Evolutionary conservation across 2,113 vertebrate genomes (phyloP).

Genomic region (Tenrec ecaudatus): DNA sequence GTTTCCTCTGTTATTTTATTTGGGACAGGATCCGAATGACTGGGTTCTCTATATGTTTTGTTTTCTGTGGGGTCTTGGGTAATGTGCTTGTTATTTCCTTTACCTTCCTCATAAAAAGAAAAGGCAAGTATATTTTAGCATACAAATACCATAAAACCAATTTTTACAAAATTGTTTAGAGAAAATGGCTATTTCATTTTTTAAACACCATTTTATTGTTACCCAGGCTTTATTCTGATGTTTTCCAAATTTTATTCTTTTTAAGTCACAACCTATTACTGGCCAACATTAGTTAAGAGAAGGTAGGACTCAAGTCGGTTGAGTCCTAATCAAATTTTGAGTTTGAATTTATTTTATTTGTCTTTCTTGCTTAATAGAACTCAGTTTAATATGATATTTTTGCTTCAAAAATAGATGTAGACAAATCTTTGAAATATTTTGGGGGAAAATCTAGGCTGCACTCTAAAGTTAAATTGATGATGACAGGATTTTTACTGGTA

Average conservation of each 20-base stretch:
- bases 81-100: conserved; percentile 9
- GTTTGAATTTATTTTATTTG: conserved; percentile 7
- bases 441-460: background rate
- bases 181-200: conserved; percentile 32
- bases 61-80: conserved; percentile 40
- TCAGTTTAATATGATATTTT: background rate
- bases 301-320: background rate
- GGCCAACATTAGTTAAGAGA: conserved; percentile 1
- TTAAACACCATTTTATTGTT: conserved; percentile 40
- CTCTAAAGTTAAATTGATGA: background rate
- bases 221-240: background rate
- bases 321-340: background rate
- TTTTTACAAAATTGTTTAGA: conserved; percentile 42
- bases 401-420: background rate
- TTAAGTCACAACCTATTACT: background rate
- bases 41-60: background rate
- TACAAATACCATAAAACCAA: background rate
- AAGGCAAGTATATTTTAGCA: conserved; percentile 22
- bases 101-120: background rate
- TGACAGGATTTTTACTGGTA: conserved; percentile 41
- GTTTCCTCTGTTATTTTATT: conserved; percentile 19
- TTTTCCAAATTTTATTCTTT: conserved; percentile 34
- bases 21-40: conserved; percentile 4
- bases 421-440: conserved; percentile 55
- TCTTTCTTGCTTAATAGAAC: background rate